phyloP scores from a whole-genome alignment of 2,113 vertebrate genomes.

The Empidonax traillii region DNA sequence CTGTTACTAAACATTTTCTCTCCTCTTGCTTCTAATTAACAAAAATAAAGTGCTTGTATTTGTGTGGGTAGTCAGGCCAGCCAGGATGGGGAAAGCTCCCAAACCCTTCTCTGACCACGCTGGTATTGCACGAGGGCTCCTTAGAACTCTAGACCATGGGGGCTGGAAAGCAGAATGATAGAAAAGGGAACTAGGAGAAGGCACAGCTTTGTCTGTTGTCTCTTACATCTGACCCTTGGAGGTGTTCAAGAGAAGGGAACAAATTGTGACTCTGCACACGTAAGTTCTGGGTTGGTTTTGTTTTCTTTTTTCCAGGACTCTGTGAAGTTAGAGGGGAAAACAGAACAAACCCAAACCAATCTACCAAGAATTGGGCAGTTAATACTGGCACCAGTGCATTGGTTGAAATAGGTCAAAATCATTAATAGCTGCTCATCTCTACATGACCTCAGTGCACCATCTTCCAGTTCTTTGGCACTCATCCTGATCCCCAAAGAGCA shows the following conservation, averaged over 20 bases:
- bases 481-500: not conserved
- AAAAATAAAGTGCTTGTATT: not conserved
- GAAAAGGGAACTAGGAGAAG: not conserved
- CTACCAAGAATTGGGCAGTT: not conserved
- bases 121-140: not conserved
- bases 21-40: conserved; percentile 47
- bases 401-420: not conserved
- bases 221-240: not conserved
- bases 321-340: not conserved
- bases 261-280: not conserved
- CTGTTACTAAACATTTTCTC: conserved; percentile 13
- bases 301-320: not conserved
- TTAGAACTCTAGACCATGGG: not conserved
- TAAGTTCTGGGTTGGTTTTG: not conserved
- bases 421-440: not conserved
- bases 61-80: not conserved
- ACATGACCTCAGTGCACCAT: not conserved
- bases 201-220: not conserved
- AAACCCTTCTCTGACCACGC: not conserved
- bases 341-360: not conserved
- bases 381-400: not conserved
- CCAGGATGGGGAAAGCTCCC: not conserved
- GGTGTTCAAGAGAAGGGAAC: not conserved
- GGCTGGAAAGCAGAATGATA: not conserved
- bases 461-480: not conserved